These are phyloP conservation scores for Dipodomys merriami DNA, from an alignment of 2,113 vertebrate genomes.

Conservation along the genomic window DNA sequence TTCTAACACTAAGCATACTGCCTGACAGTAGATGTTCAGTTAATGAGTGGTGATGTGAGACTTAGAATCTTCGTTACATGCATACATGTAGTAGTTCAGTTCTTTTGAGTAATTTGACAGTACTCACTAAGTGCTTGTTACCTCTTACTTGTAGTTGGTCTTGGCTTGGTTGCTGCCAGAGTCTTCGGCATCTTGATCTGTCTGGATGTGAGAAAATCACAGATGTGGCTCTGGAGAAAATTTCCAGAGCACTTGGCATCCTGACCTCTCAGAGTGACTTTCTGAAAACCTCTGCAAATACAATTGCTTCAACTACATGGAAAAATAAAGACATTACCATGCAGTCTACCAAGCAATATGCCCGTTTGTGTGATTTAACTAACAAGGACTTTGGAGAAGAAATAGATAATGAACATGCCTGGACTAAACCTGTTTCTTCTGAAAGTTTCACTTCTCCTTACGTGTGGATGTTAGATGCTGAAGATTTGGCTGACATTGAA, in stretches of 20 bases:
- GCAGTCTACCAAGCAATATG: constrained; percentile 79
- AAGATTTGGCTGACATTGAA: constrained; percentile 94
- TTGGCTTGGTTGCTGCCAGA: constrained; percentile 89
- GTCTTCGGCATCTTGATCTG: constrained; percentile 94
- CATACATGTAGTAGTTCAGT: neutral
- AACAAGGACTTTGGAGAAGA: constrained; percentile 78
- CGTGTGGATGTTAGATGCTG: constrained; percentile 93
- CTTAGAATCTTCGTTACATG: constrained; percentile 7
- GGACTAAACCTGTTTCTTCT: constrained; percentile 81
- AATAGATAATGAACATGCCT: constrained; percentile 78
- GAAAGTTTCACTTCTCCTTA: constrained; percentile 82
- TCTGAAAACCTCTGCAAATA: constrained; percentile 84
- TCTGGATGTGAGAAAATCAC: constrained; percentile 98
- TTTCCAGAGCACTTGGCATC: constrained; percentile 93
- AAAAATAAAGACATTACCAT: constrained; percentile 84
- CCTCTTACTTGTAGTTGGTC: constrained; percentile 89
- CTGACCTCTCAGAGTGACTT: constrained; percentile 79
- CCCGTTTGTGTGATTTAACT: constrained; percentile 77
- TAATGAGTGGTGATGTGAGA: constrained; percentile 9
- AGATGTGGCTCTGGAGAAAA: constrained; percentile 91
- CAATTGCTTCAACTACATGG: constrained; percentile 81
- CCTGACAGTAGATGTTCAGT: neutral
- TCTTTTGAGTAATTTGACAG: constrained; percentile 42
- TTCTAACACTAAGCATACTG: neutral
- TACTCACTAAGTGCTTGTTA: constrained; percentile 7